Conservation (phyloP, 2,113 vertebrate species). For the Oophaga pumilio region DNA sequence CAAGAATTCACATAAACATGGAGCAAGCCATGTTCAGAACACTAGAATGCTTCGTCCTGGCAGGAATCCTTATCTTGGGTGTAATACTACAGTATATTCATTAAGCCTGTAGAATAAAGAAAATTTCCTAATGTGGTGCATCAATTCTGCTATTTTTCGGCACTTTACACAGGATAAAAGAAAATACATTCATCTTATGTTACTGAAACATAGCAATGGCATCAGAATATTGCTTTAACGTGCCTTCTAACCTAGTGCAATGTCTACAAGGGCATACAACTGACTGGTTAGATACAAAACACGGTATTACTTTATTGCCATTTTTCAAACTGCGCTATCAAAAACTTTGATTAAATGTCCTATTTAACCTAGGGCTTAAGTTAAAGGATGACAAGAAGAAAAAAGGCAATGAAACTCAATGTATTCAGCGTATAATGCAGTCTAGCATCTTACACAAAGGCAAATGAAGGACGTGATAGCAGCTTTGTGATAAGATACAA, state of each 20-base stretch:
- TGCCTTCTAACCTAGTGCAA: conserved; percentile 8
- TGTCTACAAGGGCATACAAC: conserved; percentile 17
- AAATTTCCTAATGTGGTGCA: too few species aligned
- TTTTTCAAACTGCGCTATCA: conserved; percentile 27
- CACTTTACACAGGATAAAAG: not conserved
- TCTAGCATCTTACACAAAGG: conserved; percentile 46
- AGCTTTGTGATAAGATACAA: conserved; percentile 56
- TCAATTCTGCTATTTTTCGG: too few species aligned
- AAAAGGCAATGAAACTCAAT: conserved; percentile 30
- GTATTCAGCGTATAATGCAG: conserved; percentile 54
- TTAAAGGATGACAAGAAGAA: conserved; percentile 40
- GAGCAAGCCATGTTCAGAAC: too few species aligned
- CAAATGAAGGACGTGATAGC: conserved; percentile 54
- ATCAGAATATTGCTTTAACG: not conserved
- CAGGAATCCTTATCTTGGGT: not conserved
- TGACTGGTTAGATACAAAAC: conserved; percentile 16
- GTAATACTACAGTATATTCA: too few species aligned
- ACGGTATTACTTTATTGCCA: conserved; percentile 10
- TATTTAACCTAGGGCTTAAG: conserved; percentile 32
- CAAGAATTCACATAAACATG: too few species aligned
- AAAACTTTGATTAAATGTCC: conserved; percentile 41
- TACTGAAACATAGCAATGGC: not conserved
- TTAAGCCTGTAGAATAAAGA: not conserved
- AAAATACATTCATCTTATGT: not conserved
- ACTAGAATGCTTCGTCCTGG: not conserved